Base-by-base conservation (phyloP, 92 coral and sea anemone species). In the Porites evermanni region DNA sequence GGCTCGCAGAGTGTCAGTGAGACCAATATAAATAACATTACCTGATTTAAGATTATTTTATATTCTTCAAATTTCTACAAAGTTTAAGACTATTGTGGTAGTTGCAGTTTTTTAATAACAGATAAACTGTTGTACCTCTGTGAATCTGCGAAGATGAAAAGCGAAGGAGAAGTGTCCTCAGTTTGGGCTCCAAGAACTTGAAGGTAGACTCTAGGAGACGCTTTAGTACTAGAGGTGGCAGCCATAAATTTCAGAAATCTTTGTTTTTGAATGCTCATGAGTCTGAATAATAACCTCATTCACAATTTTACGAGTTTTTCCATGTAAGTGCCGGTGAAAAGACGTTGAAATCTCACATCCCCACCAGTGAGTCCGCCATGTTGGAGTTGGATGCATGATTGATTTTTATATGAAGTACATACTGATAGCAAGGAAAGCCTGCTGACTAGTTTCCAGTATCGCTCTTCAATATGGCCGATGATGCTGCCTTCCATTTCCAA, bases 101-200 rank as follows among this genome's bases (percentile, higher is more conserved):
- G 6, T 4, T 38, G 47, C 47, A 4, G 47, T 38, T 38, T 38
- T 54, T 54, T 9, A 56, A 10, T 10, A 56, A 56, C 17, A 56
- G 16, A 2, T 12, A 12, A 56, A 4, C 61, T 56, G 47, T 38
- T 38, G 2, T 20, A 97, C 99, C 99, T 97, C 81, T 97, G 97
- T 3, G 97, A 91, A 70, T 97, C 98, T 6, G 99, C 93, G 78
- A 97, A 97, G 70, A 97, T 60, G 79, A 91, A 79, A 32, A 97
- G 66, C 32, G 99, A 97, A 23, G 99, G 95, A 52, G 94, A 88
- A 13, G 99, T 93, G 69, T 97, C 99, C 10, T 84, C 80, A 10
- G 94, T 82, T 18, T 80, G 94, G 44, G 94, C 88, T 3, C 99
- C 99, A 92, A 97, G 91, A 58, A 95, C 92, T 84, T 97, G 99